Evolutionary conservation across 2,888 invertebrate species (phyloP).

Genomic region (Dexiosoma caninum): DNA sequence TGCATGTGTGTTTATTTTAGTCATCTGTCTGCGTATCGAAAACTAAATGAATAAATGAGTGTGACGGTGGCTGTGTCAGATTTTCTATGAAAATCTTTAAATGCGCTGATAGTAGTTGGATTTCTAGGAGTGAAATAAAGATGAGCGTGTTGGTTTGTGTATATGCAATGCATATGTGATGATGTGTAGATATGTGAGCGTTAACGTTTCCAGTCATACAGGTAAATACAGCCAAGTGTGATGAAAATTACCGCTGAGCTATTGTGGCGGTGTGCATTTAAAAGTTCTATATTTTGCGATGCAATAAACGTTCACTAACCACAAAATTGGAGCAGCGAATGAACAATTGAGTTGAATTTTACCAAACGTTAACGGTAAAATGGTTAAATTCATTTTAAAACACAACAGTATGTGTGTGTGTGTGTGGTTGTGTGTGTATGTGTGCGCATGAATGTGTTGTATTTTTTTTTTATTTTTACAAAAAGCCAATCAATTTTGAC

Average conservation of each 20-base stretch:
- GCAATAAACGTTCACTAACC: constrained; percentile 59
- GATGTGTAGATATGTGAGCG: neutral
- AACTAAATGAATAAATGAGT: constrained; percentile 4
- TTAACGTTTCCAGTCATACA: neutral
- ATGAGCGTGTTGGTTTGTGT: too few species aligned
- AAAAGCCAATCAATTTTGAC: constrained; percentile 40
- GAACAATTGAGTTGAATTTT: constrained; percentile 35
- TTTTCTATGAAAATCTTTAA: neutral
- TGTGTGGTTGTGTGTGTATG: neutral
- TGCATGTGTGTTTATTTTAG: neutral
- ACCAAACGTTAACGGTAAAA: constrained; percentile 8
- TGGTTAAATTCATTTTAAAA: constrained; percentile 10
- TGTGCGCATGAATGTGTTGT: too few species aligned
- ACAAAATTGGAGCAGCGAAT: constrained; percentile 48
- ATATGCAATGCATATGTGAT: too few species aligned
- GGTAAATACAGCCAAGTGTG: constrained; percentile 42
- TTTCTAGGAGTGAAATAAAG: too few species aligned
- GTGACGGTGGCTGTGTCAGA: neutral
- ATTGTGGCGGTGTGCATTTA: constrained; percentile 53
- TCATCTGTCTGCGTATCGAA: neutral
- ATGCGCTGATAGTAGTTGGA: too few species aligned
- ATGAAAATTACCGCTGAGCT: constrained; percentile 56
- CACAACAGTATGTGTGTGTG: neutral
- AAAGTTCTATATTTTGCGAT: constrained; percentile 57
- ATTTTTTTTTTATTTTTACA: too few species aligned